Evolutionary conservation across 2,888 invertebrate species (phyloP).

Genomic region (Phragmatobia fuliginosa): DNA sequence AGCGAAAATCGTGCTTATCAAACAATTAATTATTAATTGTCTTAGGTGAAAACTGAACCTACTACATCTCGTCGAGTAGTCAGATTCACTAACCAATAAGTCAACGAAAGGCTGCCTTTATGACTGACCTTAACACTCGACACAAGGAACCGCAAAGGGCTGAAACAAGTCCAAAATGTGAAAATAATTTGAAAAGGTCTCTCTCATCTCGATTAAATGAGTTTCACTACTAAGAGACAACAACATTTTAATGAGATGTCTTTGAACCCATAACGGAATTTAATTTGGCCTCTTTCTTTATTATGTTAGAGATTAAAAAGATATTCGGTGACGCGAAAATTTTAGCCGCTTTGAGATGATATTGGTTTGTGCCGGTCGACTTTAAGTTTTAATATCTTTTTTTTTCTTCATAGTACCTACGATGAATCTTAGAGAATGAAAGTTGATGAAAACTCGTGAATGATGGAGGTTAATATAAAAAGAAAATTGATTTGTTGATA

Average conservation of each 20-base stretch:
- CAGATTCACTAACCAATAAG: neutral
- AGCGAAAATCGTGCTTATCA: too few species aligned
- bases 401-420: conserved; percentile 19
- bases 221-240: conserved; percentile 31
- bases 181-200: conserved; percentile 1
- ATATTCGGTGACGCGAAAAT: conserved; percentile 57
- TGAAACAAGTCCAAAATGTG: neutral
- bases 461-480: too few species aligned
- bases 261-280: conserved; percentile 50
- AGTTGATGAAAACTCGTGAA: too few species aligned
- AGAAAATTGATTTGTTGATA: too few species aligned
- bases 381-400: conserved; percentile 40
- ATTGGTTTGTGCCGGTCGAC: conserved; percentile 12
- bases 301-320: conserved; percentile 59
- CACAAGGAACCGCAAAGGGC: neutral
- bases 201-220: conserved; percentile 1
- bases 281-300: conserved; percentile 53
- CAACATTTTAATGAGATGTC: conserved; percentile 53
- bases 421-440: too few species aligned
- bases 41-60: neutral
- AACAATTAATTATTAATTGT: too few species aligned
- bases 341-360: conserved; percentile 46
- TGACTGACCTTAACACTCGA: neutral
- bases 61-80: neutral
- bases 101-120: neutral